Conservation (phyloP, 2,113 vertebrate genomes). For the Melanotaenia duboulayi region DNA sequence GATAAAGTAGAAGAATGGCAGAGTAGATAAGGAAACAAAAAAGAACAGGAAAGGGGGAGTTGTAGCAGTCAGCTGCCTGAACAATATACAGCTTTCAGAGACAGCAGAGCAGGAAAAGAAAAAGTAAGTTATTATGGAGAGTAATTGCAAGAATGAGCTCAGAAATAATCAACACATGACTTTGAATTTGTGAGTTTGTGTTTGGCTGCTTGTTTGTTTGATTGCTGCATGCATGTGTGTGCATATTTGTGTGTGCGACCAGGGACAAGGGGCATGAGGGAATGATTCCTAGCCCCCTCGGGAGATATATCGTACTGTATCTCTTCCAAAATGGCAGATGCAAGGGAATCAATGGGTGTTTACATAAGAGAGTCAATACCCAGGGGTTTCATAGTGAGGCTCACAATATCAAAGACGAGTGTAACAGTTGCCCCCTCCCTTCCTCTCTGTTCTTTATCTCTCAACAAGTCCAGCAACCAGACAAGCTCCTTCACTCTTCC, state of each 20-base stretch:
- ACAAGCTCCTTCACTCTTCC: conserved; percentile 10
- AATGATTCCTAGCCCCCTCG: conserved; percentile 77
- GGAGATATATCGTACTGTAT: conserved; percentile 71
- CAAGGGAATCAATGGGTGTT: conserved; percentile 79
- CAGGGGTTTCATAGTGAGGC: conserved; percentile 58
- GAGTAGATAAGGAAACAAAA: conserved; percentile 15
- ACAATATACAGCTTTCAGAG: conserved; percentile 35
- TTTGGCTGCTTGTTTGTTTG: conserved; percentile 33
- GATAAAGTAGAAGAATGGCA: conserved; percentile 35
- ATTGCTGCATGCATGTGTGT: conserved; percentile 4
- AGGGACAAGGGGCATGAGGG: conserved; percentile 22
- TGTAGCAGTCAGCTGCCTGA: conserved; percentile 19
- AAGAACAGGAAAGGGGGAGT: conserved; percentile 7
- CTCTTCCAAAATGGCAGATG: conserved; percentile 78
- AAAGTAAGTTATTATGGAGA: conserved; percentile 27
- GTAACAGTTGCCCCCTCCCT: conserved; percentile 41
- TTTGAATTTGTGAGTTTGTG: conserved; percentile 39
- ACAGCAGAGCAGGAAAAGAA: conserved; percentile 9
- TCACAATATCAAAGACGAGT: conserved; percentile 67
- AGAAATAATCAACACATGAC: conserved; percentile 48
- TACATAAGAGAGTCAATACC: conserved; percentile 80
- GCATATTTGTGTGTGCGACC: neutral
- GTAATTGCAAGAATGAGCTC: conserved; percentile 43
- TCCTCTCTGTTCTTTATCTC: neutral
- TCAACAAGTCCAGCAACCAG: conserved; percentile 22